phyloP scores from a whole-genome alignment of 2,888 invertebrate genomes.

The Apoderus coryli region DNA sequence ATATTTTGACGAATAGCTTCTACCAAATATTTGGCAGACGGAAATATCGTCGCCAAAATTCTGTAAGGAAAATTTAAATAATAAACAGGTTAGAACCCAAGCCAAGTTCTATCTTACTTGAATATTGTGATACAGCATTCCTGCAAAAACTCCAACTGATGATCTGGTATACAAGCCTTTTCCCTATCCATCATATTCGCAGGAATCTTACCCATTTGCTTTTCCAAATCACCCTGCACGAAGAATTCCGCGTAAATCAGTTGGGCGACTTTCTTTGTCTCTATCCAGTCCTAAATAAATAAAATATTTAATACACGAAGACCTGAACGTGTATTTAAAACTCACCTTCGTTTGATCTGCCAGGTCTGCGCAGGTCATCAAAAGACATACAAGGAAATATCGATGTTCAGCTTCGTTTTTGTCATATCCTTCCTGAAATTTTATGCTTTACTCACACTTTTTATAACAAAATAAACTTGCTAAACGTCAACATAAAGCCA shows the following conservation, averaged over 20 bases:
- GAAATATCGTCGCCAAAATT: conserved; percentile 38
- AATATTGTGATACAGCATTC: conserved; percentile 37
- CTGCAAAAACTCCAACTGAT: conserved; percentile 60
- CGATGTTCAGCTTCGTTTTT: conserved; percentile 34
- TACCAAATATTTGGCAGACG: conserved; percentile 33
- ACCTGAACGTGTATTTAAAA: conserved; percentile 14
- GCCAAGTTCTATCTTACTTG: conserved; percentile 26
- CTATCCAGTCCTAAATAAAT: conserved; percentile 34
- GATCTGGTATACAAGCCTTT: conserved; percentile 64
- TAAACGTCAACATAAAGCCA: too few species aligned
- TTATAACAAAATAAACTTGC: too few species aligned
- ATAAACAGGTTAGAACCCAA: conserved; percentile 5
- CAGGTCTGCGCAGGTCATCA: conserved; percentile 79
- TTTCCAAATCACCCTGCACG: conserved; percentile 73
- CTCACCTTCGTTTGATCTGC: conserved; percentile 70
- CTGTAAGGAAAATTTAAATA: conserved; percentile 27
- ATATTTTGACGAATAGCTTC: conserved; percentile 40
- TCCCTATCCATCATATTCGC: conserved; percentile 69
- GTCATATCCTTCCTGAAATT: conserved; percentile 25
- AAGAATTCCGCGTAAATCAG: conserved; percentile 65
- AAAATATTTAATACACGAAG: background rate
- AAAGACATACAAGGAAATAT: conserved; percentile 48
- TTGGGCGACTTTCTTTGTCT: conserved; percentile 35
- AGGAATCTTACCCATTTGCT: conserved; percentile 58
- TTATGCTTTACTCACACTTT: too few species aligned